These are phyloP conservation scores for Poeciliopsis gracilis DNA, from an alignment of 2,797 vertebrate genomes.

Conservation along the genomic window DNA sequence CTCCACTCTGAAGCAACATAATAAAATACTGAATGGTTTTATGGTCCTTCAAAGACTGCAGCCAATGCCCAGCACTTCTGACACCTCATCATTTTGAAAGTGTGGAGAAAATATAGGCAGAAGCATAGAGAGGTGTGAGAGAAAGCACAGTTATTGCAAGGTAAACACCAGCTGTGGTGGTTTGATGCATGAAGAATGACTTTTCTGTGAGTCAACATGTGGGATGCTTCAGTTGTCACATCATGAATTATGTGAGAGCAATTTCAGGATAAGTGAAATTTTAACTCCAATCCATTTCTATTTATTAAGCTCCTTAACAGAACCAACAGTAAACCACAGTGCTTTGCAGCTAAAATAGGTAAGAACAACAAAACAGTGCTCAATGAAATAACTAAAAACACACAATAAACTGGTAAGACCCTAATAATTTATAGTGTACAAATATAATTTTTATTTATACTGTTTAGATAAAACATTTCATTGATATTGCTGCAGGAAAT, in stretches of 20 bases:
- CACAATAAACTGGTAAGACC: background rate
- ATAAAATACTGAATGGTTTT: conserved; percentile 19
- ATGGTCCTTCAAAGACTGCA: conserved; percentile 19
- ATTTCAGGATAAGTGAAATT: conserved; percentile 9
- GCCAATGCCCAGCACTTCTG: conserved; percentile 19
- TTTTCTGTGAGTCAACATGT: conserved; percentile 24
- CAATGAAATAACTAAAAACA: background rate
- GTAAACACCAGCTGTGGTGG: conserved; percentile 52
- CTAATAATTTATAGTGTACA: too few species aligned
- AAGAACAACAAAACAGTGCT: background rate
- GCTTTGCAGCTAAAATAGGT: background rate
- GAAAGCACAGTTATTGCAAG: conserved; percentile 35
- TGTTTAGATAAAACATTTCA: background rate
- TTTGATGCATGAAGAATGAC: conserved; percentile 23
- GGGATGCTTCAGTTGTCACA: conserved; percentile 10
- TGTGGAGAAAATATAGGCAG: conserved; percentile 24
- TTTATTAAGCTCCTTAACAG: background rate
- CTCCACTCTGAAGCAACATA: background rate
- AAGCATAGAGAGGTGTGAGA: conserved; percentile 38
- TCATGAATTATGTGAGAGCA: conserved; percentile 3
- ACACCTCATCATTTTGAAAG: conserved; percentile 38
- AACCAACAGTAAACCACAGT: background rate
- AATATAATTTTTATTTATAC: background rate
- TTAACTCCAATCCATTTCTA: background rate
- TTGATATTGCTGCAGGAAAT: background rate